phyloP scores from a whole-genome alignment of 2,113 vertebrate genomes.

The Oncorhynchus kisutch region DNA sequence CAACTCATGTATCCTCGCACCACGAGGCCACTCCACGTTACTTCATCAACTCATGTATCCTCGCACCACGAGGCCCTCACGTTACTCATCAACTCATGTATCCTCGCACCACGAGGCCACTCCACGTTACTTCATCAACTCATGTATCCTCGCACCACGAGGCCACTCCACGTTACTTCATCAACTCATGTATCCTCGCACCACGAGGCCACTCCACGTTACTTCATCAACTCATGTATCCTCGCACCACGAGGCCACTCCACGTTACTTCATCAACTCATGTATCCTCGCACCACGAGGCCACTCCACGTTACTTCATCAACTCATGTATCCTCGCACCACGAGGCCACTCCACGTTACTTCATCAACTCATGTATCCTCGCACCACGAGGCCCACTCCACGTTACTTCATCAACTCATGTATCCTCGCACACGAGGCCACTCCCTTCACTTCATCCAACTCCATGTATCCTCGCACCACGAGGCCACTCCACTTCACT shows the following conservation, averaged over 20 bases:
- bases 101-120: constrained; percentile 46
- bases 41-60: constrained; percentile 50
- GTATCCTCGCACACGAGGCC: constrained; percentile 48
- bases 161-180: constrained; percentile 46
- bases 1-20: constrained; percentile 48
- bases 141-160: constrained; percentile 48
- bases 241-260: constrained; percentile 47
- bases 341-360: constrained; percentile 45
- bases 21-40: constrained; percentile 45
- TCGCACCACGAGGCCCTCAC: constrained; percentile 48
- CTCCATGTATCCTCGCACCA: constrained; percentile 48
- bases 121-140: constrained; percentile 42
- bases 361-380: constrained; percentile 48
- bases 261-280: constrained; percentile 46
- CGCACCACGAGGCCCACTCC: constrained; percentile 51
- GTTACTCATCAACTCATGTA: constrained; percentile 49
- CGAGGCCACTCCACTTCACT: constrained; percentile 45
- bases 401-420: constrained; percentile 44
- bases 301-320: constrained; percentile 43
- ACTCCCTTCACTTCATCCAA: too few species aligned
- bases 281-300: constrained; percentile 48
- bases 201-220: constrained; percentile 47
- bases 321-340: constrained; percentile 49
- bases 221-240: constrained; percentile 51
- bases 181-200: constrained; percentile 45